Evolutionary conservation across 2,797 vertebrate genomes (phyloP), one percentile per base, ranked within the genome.

Genomic region (Emydoidea blandingii): DNA sequence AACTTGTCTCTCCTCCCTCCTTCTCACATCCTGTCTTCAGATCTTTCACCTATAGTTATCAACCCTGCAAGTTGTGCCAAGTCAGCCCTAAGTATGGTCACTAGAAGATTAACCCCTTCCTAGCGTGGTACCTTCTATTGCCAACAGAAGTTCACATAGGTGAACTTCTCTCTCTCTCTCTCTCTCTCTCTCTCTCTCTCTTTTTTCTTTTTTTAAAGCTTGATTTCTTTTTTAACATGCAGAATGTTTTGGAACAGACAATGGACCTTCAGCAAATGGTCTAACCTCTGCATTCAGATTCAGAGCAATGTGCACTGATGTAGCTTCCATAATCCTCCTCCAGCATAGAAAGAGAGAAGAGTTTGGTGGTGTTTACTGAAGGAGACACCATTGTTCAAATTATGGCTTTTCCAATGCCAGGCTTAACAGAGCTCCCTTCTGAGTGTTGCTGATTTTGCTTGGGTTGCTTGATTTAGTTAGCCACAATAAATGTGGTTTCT

Each of bases 401-500:
- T 49, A 1, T 81, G 31, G 2, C 1, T 81, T 92, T 85, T 8
- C 8, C 4, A 41, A 72, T 79, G n/a, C 62, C 23, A 19, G 0
- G 1, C 4, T 54, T 4, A 21, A 16, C 25, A 57, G 18, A 83
- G 53, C 31, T 78, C 16, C 0, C 0, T 4, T 53, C 27, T 15
- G 21, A 37, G 1, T 10, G 23, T 57, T 86, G 37, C 44, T 0
- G 5, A 79, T 91, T 88, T 92, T 92, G 89, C 16, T 76, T 84
- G 23, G 4, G 11, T 76, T 83, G 41, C 37, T 25, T 6, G 52
- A 34, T 37, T 56, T 62, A 49, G 9, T 59, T 86, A 88, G 83
- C 4, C 8, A 54, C 1, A 62, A 2, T 2, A 85, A 81, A 2
- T 3, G 5, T 50, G 15, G 59, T 12, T 95, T 90, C 6, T 83